Percentiles rank a stretch among this genome's conserved stretches.
Evolutionary conservation across 2,888 invertebrate genomes (phyloP).

Genomic region (Drosophila phalerata): DNA sequence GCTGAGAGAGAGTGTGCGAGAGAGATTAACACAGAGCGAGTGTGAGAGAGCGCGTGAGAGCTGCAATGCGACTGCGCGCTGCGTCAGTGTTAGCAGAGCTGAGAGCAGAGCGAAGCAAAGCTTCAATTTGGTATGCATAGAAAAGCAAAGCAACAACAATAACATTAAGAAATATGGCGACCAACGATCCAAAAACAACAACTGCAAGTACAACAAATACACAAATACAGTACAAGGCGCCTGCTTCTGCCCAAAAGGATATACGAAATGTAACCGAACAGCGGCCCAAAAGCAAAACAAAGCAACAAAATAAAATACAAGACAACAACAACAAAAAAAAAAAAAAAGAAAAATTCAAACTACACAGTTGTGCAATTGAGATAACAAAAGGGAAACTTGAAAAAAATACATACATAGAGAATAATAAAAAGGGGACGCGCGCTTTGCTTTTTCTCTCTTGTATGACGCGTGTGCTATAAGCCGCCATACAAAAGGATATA

Average conservation of each 20-base stretch:
- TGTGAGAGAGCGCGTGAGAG: constrained; percentile 18
- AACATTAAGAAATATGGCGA: constrained; percentile 22
- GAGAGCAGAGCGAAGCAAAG: constrained; percentile 14
- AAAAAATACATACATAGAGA: constrained; percentile 23
- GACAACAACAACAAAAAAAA: too few species aligned
- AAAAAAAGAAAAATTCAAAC: constrained; percentile 35
- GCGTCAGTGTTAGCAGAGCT: constrained; percentile 1
- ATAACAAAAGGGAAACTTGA: constrained; percentile 76
- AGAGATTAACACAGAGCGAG: constrained; percentile 12
- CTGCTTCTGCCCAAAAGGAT: constrained; percentile 28
- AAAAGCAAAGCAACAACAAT: constrained; percentile 6
- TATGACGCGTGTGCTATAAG: constrained; percentile 65
- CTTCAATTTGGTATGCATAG: constrained; percentile 17
- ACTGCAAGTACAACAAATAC: constrained; percentile 39
- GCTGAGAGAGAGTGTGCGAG: constrained; percentile 47
- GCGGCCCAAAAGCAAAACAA: constrained; percentile 17
- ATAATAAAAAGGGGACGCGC: constrained; percentile 73
- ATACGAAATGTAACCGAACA: constrained; percentile 48
- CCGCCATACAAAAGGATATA: constrained; percentile 68
- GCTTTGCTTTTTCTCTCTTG: constrained; percentile 74
- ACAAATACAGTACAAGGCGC: constrained; percentile 4
- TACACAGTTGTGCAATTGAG: constrained; percentile 80
- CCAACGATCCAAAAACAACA: constrained; percentile 25
- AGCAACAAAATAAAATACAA: constrained; percentile 7
- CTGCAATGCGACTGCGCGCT: constrained; percentile 23